Base-by-base conservation (phyloP, 2,888 invertebrate species). In the Gerris lacustris region DNA sequence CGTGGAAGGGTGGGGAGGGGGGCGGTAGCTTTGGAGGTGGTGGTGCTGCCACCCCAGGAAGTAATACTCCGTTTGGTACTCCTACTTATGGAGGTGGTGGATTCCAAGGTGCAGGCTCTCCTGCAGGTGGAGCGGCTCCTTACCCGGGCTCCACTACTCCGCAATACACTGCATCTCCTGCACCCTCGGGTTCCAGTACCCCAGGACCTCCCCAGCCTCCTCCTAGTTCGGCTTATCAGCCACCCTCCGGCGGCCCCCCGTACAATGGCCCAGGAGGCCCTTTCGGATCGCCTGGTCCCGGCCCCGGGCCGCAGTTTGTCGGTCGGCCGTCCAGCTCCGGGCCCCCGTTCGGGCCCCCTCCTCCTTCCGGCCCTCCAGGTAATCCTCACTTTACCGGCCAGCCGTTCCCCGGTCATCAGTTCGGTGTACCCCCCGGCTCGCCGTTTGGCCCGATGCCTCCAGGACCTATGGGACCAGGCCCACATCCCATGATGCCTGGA, bases 101-200 rank as follows among this genome's bases (percentile, higher is more conserved):
- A 44, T 82, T 86, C 68, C 87, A 87, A 77, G 89, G 89, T 76
- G 87, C 87, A 74, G 87, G 90, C 76, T 90, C 90, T 76, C 91
- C 90, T 73, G 85, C 90, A 78, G 84, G 90, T 83, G 84, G 89
- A 81, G 87, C 89, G 76, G 75, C 73, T 18, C 74, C 74, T 55
- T 74, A 73, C 68, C 90, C 86, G 77, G 91, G 85, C 78, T 90
- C 87, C 79, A 90, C 84, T 80, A 92, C 86, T 79, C 92, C 88
- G 78, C 92, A 88, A 83, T 92, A 91, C 81, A 91, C 91, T 77
- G 91, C 92, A 78, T 92, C 92, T 75, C 93, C 93, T 77, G 90
- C 88, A 78, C 92, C 90, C 76, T 92, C 86, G 78, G 92, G 87
- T 78, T 86, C 89, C 68, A 92, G 92, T 76, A 91, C 92, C 63